phyloP scores from a whole-genome alignment of 2,888 invertebrate species.

The Nephrotoma flavescens region DNA sequence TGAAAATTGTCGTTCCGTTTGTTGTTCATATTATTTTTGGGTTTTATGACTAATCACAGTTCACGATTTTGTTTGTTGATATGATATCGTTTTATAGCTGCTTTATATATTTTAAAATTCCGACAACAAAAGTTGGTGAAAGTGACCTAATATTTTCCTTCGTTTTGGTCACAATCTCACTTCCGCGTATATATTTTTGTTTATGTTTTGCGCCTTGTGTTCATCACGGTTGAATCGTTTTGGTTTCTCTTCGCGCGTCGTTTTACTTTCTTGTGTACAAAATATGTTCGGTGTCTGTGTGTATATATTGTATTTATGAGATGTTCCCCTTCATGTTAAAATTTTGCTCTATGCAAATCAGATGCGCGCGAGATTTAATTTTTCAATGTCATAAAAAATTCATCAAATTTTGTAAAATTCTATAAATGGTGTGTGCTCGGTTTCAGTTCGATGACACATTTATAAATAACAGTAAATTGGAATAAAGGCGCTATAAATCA shows the following conservation, averaged over 20 bases:
- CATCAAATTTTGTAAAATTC: neutral
- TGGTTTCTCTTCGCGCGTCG: neutral
- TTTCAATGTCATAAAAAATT: neutral
- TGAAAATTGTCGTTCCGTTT: neutral
- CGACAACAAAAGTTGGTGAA: neutral
- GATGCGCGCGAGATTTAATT: neutral
- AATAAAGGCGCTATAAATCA: neutral
- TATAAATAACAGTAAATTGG: neutral
- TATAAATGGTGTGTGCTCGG: neutral
- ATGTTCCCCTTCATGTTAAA: neutral
- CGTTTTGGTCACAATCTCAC: slow-evolving; percentile 1
- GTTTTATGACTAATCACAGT: neutral
- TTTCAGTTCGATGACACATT: neutral
- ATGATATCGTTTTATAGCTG: neutral
- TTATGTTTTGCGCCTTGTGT: neutral
- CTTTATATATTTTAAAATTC: neutral
- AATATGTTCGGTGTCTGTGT: neutral
- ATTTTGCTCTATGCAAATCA: neutral
- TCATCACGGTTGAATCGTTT: neutral
- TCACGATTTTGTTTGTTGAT: neutral
- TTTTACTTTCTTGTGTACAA: neutral
- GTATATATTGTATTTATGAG: neutral
- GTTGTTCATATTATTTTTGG: neutral
- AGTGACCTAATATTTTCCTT: slow-evolving; percentile 2
- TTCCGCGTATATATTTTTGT: neutral